Conservation (phyloP, 1,140 invertebrate genomes). For the Drosophila ohnishii region DNA sequence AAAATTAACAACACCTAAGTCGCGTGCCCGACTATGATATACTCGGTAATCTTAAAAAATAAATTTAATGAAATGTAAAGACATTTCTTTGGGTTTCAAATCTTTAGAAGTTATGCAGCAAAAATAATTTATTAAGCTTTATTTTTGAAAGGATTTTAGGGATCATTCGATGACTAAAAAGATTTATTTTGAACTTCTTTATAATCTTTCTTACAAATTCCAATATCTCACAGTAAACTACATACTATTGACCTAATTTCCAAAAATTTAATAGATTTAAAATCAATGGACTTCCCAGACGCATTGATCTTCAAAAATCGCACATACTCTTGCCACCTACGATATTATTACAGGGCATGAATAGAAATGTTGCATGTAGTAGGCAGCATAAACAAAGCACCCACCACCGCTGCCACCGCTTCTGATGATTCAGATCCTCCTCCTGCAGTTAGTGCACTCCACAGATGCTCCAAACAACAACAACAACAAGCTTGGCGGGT, state of each 20-base stretch:
- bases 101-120: neutral
- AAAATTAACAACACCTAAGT: constrained; percentile 13
- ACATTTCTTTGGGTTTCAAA: no score
- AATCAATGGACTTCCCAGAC: neutral
- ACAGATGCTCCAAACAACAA: constrained; percentile 43
- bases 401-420: constrained; percentile 19
- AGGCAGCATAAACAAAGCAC: constrained; percentile 55
- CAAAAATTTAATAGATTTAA: neutral
- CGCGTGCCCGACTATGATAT: constrained; percentile 3
- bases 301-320: neutral
- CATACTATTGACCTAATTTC: neutral
- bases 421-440: constrained; percentile 26
- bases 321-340: neutral
- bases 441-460: constrained; percentile 63
- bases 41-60: neutral
- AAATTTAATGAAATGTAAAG: neutral
- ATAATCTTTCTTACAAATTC: neutral
- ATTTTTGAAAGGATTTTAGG: neutral
- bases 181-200: neutral
- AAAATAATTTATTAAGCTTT: neutral
- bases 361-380: constrained; percentile 35
- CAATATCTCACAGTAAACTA: no score
- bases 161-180: neutral
- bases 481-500: constrained; percentile 7
- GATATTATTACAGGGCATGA: constrained; percentile 6